These are phyloP conservation scores for Alcis repandata DNA, from an alignment of 2,888 invertebrate genomes.

Conservation along the genomic window DNA sequence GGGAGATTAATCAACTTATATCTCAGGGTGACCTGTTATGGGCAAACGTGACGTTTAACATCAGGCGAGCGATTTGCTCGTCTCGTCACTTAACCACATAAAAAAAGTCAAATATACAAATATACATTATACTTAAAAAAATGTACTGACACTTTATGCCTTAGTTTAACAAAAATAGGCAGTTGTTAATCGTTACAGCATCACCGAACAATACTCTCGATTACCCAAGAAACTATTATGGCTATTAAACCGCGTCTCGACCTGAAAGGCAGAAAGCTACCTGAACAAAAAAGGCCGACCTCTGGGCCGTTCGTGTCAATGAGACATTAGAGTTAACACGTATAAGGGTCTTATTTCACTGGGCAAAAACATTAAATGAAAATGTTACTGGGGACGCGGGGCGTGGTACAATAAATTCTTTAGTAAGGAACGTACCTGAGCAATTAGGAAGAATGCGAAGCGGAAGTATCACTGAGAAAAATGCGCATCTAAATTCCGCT, in stretches of 20 bases:
- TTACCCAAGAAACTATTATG: not conserved
- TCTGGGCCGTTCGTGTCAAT: constrained; percentile 67
- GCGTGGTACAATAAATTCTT: constrained; percentile 67
- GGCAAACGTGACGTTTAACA: no score
- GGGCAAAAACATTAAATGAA: constrained; percentile 74
- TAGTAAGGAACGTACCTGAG: not conserved
- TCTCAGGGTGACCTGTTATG: no score
- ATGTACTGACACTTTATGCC: not conserved
- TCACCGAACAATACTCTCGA: not conserved
- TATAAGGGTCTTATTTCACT: constrained; percentile 70
- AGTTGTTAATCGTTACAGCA: not conserved
- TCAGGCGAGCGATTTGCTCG: no score
- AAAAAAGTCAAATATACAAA: no score
- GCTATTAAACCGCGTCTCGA: not conserved
- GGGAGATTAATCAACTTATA: no score
- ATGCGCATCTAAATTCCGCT: no score
- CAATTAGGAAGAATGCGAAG: constrained; percentile 1
- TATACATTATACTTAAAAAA: no score
- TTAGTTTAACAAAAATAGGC: not conserved
- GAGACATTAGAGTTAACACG: constrained; percentile 74
- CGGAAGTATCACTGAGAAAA: not conserved
- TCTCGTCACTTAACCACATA: no score
- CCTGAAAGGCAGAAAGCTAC: constrained; percentile 14
- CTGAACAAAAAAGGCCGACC: constrained; percentile 33
- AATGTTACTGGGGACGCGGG: constrained; percentile 66